Evolutionary conservation across 2,888 invertebrate species (phyloP), one percentile per base, ranked within the genome.

Genomic region (Ectemnius lituratus): DNA sequence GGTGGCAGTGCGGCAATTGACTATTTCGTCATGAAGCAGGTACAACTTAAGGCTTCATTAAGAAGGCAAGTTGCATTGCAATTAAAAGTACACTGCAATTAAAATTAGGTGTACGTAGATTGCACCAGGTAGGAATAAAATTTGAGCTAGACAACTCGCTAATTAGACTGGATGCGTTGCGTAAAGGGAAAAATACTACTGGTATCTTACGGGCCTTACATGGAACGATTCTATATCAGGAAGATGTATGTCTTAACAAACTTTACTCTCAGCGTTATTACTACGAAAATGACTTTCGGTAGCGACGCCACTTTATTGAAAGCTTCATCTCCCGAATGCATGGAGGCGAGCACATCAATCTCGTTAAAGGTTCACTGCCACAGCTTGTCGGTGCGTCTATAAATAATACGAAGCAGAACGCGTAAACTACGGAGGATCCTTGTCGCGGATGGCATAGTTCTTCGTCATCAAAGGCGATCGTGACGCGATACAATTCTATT

Each of bases 21-120:
- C 56, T 37, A 57, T 67, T 72, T 65, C 72, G 66, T 8, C 63
- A 57, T 8, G 45, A 16, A 23, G 23, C 57, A 37, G 49, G 8
- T 46, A 60, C 46, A 23, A 4, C 18, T 28, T 64, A 20, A 13
- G 16, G 62, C 49, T 75, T 59, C 67, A 47, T 65, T 60, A 56
- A 63, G n/a, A 16, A 56, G 5, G 28, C 13, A 56, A 2, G 16
- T 8, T 13, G 6, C 13, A 16, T 28, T 18, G 37, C 45, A 56
- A 56, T 77, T 76, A 77, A 77, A 76, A 69, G 63, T 58, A 56
- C 46, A 18, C 58, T 67, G 75, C 63, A 65, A 72, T 75, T 73
- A 73, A 58, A 46, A 56, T 61, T 75, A 70, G 47, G 57, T n/a
- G 70, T 45, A 13, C 49, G 59, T 37, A 37, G 11, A n/a, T 75